These are phyloP conservation scores for Anagrus nilaparvatae DNA, from an alignment of 1,140 invertebrate species.

Conservation along the genomic window DNA sequence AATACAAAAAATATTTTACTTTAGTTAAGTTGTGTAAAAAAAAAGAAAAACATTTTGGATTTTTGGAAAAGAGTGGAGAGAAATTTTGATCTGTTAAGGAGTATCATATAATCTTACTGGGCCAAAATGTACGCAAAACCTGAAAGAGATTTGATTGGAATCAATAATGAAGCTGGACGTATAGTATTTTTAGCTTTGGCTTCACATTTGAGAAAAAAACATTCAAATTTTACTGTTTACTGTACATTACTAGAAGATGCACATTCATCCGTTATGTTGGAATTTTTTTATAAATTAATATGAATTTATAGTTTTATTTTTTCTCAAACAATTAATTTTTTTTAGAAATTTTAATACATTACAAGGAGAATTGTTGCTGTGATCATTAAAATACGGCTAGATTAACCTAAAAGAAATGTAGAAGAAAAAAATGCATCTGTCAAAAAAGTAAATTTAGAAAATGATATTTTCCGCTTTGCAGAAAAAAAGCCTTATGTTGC, in stretches of 20 bases:
- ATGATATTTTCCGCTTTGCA: slow-evolving; percentile 60
- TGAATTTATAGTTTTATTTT: slow-evolving; percentile 8
- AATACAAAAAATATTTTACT: no score
- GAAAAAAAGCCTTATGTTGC: slow-evolving; percentile 48
- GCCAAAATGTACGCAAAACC: slow-evolving; percentile 71
- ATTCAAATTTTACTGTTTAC: slow-evolving; percentile 60
- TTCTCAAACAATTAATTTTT: slow-evolving; percentile 18
- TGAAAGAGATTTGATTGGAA: slow-evolving; percentile 74
- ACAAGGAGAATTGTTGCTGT: slow-evolving; percentile 81
- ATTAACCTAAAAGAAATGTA: slow-evolving; percentile 39
- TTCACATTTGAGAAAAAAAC: slow-evolving; percentile 77
- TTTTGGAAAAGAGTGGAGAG: no score
- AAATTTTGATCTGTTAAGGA: no score
- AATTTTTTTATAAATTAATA: neutral
- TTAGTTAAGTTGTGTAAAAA: no score
- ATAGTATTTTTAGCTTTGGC: slow-evolving; percentile 75
- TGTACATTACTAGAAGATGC: slow-evolving; percentile 72
- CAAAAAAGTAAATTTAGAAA: slow-evolving; percentile 45
- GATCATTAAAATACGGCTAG: slow-evolving; percentile 77
- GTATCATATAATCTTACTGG: no score
- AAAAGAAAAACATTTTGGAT: no score
- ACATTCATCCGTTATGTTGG: slow-evolving; percentile 71
- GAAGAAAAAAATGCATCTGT: slow-evolving; percentile 53
- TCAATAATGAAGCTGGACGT: slow-evolving; percentile 63
- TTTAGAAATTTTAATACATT: slow-evolving; percentile 55